These are phyloP conservation scores for Trimorus sp. DNA, from an alignment of 2,888 invertebrate species.

Conservation along the genomic window DNA sequence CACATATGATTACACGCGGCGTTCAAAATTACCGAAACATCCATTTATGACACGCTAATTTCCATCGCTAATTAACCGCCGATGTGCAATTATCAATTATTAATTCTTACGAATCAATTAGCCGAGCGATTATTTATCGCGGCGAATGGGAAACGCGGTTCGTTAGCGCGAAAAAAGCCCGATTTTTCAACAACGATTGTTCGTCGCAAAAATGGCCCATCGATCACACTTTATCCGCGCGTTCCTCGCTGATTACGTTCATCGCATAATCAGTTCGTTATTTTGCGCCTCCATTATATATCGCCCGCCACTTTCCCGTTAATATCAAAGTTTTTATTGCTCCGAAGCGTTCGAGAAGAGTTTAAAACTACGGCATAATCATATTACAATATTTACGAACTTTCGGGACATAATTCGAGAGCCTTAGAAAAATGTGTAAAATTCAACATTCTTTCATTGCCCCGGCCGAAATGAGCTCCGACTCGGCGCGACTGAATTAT, in stretches of 20 bases:
- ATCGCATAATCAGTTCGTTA: not conserved
- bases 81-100: not conserved
- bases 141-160: too few species aligned
- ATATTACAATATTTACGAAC: slow-evolving; percentile 43
- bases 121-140: too few species aligned
- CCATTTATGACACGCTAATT: too few species aligned
- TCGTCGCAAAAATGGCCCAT: too few species aligned
- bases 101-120: slow-evolving; percentile 1
- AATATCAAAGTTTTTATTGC: slow-evolving; percentile 31
- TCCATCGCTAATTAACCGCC: too few species aligned
- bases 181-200: not conserved
- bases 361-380: slow-evolving; percentile 27
- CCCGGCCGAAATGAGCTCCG: slow-evolving; percentile 27
- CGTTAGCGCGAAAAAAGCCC: too few species aligned
- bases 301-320: slow-evolving; percentile 1
- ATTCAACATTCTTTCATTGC: slow-evolving; percentile 47
- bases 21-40: too few species aligned
- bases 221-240: not conserved
- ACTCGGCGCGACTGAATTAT: slow-evolving; percentile 22
- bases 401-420: slow-evolving; percentile 35
- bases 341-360: slow-evolving; percentile 22
- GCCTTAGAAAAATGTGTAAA: slow-evolving; percentile 40
- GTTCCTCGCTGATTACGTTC: not conserved
- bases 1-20: too few species aligned
- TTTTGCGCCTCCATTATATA: not conserved